Conservation (phyloP, 2,797 vertebrate species). For the Myiotriccus ornatus region DNA sequence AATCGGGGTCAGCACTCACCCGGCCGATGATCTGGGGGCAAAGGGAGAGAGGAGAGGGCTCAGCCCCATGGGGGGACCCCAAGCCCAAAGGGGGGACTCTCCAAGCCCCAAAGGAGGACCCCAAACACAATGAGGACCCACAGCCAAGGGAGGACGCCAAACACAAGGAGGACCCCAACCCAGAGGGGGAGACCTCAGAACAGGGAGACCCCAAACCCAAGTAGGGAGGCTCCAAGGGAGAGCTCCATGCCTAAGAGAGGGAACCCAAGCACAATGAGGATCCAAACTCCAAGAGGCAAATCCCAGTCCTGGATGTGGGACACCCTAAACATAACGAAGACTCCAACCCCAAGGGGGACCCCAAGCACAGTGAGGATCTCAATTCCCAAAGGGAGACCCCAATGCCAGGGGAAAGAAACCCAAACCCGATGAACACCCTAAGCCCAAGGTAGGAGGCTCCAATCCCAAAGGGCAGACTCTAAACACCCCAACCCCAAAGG, state of each 20-base stretch:
- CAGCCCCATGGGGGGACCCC: neutral
- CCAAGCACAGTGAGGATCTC: neutral
- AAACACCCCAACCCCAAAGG: neutral
- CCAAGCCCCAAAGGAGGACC: neutral
- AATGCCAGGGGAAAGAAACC: neutral
- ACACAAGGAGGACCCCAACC: neutral
- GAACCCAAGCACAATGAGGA: neutral
- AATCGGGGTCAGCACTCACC: conserved; percentile 96
- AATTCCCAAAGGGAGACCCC: neutral
- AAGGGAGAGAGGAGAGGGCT: rapidly evolving
- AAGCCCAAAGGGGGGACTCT: neutral
- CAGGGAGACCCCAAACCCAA: neutral
- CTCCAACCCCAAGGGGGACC: neutral
- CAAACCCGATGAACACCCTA: neutral
- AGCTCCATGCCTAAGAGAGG: neutral
- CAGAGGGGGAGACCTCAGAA: neutral
- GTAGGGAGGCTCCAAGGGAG: neutral
- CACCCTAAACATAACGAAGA: neutral
- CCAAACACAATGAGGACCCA: neutral
- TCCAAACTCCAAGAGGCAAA: neutral
- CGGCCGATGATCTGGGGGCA: conserved; percentile 88
- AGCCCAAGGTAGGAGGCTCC: neutral
- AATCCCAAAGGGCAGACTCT: neutral
- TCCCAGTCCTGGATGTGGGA: neutral
- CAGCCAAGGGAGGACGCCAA: neutral